Conservation (phyloP, 1,140 invertebrate genomes). For the Bombus polaris region DNA sequence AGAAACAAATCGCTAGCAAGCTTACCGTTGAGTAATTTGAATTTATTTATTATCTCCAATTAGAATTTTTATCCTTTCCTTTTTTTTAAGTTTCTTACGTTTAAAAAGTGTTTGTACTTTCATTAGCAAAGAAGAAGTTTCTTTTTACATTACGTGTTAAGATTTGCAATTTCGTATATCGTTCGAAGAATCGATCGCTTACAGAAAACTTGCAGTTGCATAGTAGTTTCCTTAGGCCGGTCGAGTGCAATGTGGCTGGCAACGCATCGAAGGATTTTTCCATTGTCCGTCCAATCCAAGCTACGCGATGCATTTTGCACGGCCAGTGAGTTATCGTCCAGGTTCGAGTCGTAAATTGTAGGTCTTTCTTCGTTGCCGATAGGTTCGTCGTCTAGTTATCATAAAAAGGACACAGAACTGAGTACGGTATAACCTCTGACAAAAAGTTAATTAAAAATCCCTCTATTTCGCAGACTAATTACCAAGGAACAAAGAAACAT, state of each 20-base stretch:
- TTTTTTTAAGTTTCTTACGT: neutral
- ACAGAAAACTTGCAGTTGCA: constrained; percentile 86
- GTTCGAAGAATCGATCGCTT: constrained; percentile 73
- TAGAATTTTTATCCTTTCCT: too few relatives aligned
- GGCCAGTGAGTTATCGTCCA: constrained; percentile 78
- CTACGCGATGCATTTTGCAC: constrained; percentile 86
- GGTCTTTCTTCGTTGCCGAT: constrained; percentile 84
- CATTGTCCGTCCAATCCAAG: constrained; percentile 86
- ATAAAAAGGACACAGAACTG: neutral
- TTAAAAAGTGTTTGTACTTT: neutral
- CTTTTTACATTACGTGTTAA: too few relatives aligned
- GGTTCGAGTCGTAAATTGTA: constrained; percentile 78
- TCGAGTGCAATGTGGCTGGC: constrained; percentile 86
- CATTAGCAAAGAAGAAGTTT: neutral
- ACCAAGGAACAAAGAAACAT: constrained; percentile 87
- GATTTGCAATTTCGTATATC: neutral
- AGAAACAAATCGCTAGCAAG: too few relatives aligned
- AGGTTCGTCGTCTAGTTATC: constrained; percentile 83
- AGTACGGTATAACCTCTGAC: neutral
- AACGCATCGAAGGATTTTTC: constrained; percentile 85
- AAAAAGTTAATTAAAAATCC: neutral
- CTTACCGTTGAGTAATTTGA: neutral
- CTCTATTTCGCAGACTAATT: constrained; percentile 51
- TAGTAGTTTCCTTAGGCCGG: constrained; percentile 78
- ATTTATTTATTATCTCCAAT: neutral